Conservation (phyloP, 1,140 invertebrate genomes). For the Drosophila sp. region DNA sequence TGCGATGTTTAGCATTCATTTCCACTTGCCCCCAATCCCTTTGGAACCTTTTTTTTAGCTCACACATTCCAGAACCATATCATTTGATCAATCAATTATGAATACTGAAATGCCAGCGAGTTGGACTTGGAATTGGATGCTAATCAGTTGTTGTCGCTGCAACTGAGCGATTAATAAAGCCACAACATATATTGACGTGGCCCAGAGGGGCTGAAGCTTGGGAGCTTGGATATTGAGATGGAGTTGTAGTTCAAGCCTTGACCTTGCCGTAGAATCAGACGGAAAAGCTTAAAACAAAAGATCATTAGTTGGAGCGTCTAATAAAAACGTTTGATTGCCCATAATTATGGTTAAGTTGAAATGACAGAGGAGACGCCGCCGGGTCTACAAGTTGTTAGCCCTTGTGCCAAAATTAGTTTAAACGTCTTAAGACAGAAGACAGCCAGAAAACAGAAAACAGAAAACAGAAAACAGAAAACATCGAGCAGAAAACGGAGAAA, state of each 20-base stretch:
- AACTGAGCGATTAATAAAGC: slow-evolving; percentile 58
- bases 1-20: slow-evolving; percentile 14
- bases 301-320: slow-evolving; percentile 73
- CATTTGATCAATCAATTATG: slow-evolving; percentile 72
- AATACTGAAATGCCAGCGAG: slow-evolving; percentile 46
- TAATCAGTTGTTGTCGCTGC: slow-evolving; percentile 63
- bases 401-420: slow-evolving; percentile 52
- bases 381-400: slow-evolving; percentile 34
- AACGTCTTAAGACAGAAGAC: slow-evolving; percentile 26
- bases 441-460: no score
- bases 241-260: slow-evolving; percentile 28
- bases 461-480: no score
- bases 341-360: slow-evolving; percentile 62
- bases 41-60: slow-evolving; percentile 36
- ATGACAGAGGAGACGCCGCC: slow-evolving; percentile 41
- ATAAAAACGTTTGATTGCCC: slow-evolving; percentile 75
- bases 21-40: slow-evolving; percentile 27
- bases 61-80: slow-evolving; percentile 64
- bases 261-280: slow-evolving; percentile 49
- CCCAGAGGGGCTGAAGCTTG: not conserved
- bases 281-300: slow-evolving; percentile 38
- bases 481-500: no score
- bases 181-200: slow-evolving; percentile 24
- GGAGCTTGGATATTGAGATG: not conserved
- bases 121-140: slow-evolving; percentile 1